Conservation (phyloP, 2,113 vertebrate species). For the Rhynchomys soricoides region DNA sequence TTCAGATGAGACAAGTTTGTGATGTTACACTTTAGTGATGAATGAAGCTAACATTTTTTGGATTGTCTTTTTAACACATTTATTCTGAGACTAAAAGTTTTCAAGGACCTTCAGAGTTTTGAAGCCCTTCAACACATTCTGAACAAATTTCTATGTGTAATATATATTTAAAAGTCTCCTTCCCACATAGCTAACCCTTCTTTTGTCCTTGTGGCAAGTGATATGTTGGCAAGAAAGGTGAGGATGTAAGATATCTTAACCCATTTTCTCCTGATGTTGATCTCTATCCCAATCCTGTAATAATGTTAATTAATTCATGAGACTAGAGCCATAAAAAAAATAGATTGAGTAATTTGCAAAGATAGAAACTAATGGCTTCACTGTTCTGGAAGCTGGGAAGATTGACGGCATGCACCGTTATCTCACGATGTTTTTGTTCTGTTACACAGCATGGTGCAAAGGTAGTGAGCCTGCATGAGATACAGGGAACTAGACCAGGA, state of each 20-base stretch:
- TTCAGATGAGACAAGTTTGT: neutral
- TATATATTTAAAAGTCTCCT: neutral
- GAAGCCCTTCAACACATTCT: neutral
- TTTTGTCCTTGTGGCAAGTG: neutral
- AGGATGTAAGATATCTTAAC: neutral
- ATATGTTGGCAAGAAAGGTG: neutral
- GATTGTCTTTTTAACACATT: neutral
- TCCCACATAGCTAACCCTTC: neutral
- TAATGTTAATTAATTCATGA: too few relatives aligned
- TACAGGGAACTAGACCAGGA: neutral
- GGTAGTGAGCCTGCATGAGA: neutral
- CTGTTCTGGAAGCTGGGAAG: neutral
- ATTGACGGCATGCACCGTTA: neutral
- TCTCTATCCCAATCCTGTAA: too few relatives aligned
- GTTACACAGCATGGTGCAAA: too few relatives aligned
- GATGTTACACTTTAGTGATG: neutral
- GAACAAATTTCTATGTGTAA: neutral
- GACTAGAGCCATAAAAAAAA: too few relatives aligned
- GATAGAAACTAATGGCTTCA: neutral
- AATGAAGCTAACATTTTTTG: neutral
- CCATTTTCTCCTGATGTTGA: neutral
- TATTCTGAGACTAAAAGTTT: neutral
- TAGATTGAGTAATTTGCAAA: neutral
- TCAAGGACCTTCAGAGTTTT: neutral
- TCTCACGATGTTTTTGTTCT: neutral